These are phyloP conservation scores for Epinotia bilunana DNA, from an alignment of 2,888 invertebrate species.

Conservation along the genomic window DNA sequence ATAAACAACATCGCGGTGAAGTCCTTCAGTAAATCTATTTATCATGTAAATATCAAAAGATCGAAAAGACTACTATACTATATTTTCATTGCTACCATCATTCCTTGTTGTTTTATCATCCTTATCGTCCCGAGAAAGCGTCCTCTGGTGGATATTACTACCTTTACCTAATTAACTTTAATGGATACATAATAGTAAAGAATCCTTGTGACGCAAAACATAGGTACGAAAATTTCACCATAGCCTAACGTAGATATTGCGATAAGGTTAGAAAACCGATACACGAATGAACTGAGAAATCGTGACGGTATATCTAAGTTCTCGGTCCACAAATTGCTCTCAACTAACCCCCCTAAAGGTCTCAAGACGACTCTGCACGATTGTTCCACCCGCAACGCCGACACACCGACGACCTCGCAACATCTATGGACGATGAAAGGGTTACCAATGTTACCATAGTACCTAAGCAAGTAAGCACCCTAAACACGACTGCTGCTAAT, in stretches of 20 bases:
- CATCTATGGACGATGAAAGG: slow-evolving; percentile 22
- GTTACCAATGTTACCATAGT: slow-evolving; percentile 36
- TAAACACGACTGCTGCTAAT: too few relatives aligned
- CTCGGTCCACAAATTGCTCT: slow-evolving; percentile 35
- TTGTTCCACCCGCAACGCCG: slow-evolving; percentile 42
- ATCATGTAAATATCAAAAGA: too few relatives aligned
- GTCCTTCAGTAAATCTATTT: too few relatives aligned
- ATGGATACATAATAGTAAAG: background rate
- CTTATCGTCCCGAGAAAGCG: too few relatives aligned
- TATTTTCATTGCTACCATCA: too few relatives aligned
- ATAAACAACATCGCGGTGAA: too few relatives aligned
- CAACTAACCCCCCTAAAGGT: slow-evolving; percentile 61
- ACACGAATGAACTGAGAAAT: slow-evolving; percentile 1
- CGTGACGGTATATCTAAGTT: slow-evolving; percentile 14
- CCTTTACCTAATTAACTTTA: too few relatives aligned
- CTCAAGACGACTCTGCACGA: slow-evolving; percentile 77
- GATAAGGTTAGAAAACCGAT: background rate
- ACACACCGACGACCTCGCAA: slow-evolving; percentile 30
- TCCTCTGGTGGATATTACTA: too few relatives aligned
- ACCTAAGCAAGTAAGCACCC: slow-evolving; percentile 12
- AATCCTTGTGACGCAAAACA: background rate
- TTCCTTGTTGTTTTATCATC: too few relatives aligned
- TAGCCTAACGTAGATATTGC: background rate
- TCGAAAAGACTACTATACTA: too few relatives aligned
- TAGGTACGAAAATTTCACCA: background rate